Conservation (phyloP, 2,797 vertebrate genomes). For the Limnodromus scolopaceus region DNA sequence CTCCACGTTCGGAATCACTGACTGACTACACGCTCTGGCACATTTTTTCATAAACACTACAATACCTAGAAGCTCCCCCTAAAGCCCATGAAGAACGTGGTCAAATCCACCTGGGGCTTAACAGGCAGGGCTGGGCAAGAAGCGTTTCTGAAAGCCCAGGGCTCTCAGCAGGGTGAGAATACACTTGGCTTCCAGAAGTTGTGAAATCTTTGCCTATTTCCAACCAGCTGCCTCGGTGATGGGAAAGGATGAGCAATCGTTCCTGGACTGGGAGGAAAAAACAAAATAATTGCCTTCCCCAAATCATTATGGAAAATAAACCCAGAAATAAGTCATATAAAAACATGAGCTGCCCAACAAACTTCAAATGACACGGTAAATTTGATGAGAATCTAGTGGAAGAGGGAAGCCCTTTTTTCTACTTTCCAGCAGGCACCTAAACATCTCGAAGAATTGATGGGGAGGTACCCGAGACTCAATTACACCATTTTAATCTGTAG, state of each 20-base stretch:
- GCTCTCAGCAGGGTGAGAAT: background rate
- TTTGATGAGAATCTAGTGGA: background rate
- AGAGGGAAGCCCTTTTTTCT: background rate
- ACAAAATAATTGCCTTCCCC: background rate
- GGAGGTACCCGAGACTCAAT: background rate
- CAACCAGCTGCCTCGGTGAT: background rate
- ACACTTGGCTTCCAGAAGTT: background rate
- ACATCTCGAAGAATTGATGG: background rate
- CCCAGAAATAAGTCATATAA: background rate
- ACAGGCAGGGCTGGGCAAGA: background rate
- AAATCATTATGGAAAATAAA: slow-evolving; percentile 14
- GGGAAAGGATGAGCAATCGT: slow-evolving; percentile 37
- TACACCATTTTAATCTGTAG: background rate
- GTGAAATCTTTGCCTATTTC: slow-evolving; percentile 9
- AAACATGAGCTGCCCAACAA: background rate
- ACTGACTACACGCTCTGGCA: background rate
- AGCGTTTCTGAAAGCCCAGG: background rate
- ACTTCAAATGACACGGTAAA: background rate
- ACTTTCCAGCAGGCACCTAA: background rate
- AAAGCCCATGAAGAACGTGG: background rate
- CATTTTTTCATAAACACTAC: background rate
- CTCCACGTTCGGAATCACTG: background rate
- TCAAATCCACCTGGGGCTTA: background rate
- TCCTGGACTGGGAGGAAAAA: slow-evolving; percentile 28
- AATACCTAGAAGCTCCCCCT: background rate